Percentiles rank a stretch among this genome's conserved stretches.
phyloP scores from a whole-genome alignment of 1,140 invertebrate genomes.

The Cotesia typhae region DNA sequence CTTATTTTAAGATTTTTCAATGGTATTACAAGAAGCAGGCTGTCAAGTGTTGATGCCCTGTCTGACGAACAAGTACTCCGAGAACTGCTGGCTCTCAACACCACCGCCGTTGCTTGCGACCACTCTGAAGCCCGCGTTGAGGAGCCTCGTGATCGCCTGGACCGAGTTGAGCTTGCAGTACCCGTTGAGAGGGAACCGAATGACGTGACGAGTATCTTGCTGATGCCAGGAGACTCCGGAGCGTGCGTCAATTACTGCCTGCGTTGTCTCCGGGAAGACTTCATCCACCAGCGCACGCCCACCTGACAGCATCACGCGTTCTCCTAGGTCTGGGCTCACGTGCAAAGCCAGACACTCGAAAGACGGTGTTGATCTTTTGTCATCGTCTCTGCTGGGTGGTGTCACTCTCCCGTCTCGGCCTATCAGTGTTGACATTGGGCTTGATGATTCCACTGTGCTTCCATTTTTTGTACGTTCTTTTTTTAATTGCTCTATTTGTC shows the following conservation, averaged over 20 bases:
- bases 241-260: slow-evolving; percentile 82
- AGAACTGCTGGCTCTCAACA: slow-evolving; percentile 91
- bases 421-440: slow-evolving; percentile 45
- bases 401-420: slow-evolving; percentile 42
- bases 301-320: slow-evolving; percentile 85
- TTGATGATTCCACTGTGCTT: slow-evolving; percentile 51
- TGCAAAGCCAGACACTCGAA: slow-evolving; percentile 88
- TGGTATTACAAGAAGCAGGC: slow-evolving; percentile 45
- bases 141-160: slow-evolving; percentile 85
- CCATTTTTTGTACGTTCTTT: slow-evolving; percentile 75
- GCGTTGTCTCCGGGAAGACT: slow-evolving; percentile 87
- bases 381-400: slow-evolving; percentile 46
- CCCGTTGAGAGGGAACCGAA: slow-evolving; percentile 90
- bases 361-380: slow-evolving; percentile 60
- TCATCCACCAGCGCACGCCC: slow-evolving; percentile 82
- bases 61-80: slow-evolving; percentile 87
- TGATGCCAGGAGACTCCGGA: slow-evolving; percentile 86
- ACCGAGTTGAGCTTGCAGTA: slow-evolving; percentile 93
- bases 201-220: slow-evolving; percentile 84
- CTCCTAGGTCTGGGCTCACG: slow-evolving; percentile 88
- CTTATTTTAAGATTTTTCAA: slow-evolving; percentile 38
- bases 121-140: slow-evolving; percentile 85
- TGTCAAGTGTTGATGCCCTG: slow-evolving; percentile 65
- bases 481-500: slow-evolving; percentile 80
- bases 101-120: slow-evolving; percentile 87